phyloP scores from a whole-genome alignment of 2,888 invertebrate species.

The Scelioninae gen. 1 region DNA sequence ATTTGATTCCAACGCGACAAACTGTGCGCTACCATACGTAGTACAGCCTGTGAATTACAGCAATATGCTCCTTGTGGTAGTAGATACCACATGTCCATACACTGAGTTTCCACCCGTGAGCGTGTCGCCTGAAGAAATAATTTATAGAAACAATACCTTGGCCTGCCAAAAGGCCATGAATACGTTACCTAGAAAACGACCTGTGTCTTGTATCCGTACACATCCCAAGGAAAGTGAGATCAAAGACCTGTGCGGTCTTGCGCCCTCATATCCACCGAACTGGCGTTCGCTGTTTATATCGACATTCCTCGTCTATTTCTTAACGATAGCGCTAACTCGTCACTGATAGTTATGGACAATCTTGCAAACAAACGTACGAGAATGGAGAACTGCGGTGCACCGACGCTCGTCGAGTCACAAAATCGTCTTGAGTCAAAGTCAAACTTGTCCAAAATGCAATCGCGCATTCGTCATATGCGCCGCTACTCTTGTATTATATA shows the following conservation, averaged over 20 bases:
- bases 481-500: conserved; percentile 71
- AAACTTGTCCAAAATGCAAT: conserved; percentile 72
- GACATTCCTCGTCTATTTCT: conserved; percentile 56
- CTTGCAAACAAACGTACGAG: conserved; percentile 13
- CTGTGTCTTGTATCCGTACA: conserved; percentile 90
- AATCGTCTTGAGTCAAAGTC: conserved; percentile 73
- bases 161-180: conserved; percentile 87
- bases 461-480: conserved; percentile 73
- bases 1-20: conserved; percentile 73
- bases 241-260: conserved; percentile 81
- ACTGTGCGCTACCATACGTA: conserved; percentile 87
- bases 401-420: conserved; percentile 61
- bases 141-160: conserved; percentile 86
- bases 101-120: conserved; percentile 84
- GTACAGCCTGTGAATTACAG: conserved; percentile 90
- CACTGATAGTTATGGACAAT: conserved; percentile 61
- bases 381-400: conserved; percentile 55
- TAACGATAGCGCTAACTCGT: conserved; percentile 35
- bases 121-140: conserved; percentile 84
- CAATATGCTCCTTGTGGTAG: conserved; percentile 91
- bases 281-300: conserved; percentile 34
- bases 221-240: conserved; percentile 89
- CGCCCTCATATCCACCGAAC: conserved; percentile 65
- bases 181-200: conserved; percentile 87
- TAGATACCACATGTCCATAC: conserved; percentile 87